Base-by-base conservation (phyloP, 2,113 vertebrate genomes). In the Riparia riparia region DNA sequence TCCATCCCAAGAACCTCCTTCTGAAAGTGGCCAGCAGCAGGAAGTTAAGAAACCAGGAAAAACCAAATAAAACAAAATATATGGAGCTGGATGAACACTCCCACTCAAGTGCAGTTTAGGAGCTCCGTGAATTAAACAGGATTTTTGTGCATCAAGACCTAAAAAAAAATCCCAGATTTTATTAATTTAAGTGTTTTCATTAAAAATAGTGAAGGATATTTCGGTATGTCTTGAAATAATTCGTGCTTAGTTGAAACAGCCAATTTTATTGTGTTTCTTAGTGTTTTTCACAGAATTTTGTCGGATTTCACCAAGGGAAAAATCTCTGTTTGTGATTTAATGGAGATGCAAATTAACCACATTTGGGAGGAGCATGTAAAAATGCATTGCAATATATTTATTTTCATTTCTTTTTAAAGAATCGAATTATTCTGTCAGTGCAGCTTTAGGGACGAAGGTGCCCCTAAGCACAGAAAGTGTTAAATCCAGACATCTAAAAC, bases 161-260 rank as follows among this genome's bases (percentile, higher is more conserved):
- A 11, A 50, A 86, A 50, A 50, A 42, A 5, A 4, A 0, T 0
- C 5, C 0, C 24, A 39, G 4, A 37, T 25, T 68, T 91, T 34
- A 29, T 39, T 28, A 2, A 51, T 44, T 58, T 1, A 10, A 49
- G 19, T 32, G 60, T 72, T 91, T 64, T 76, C 37, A 69, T 76
- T 71, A 42, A 71, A 86, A 91, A 20, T 18, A 28, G 2, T 15
- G 6, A 66, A 47, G n/a, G 34, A 3, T 68, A 20, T 56, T 90
- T 81, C 37, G 71, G 24, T 18, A 10, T 16, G 16, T 16, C 50
- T 81, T 84, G 51, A 57, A 71, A 61, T 26, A 12, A 5, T 45
- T 66, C 1, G 1, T 14, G 10, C 12, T 47, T 17, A 19, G 19
- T 21, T 25, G 32, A 78, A 89, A 58, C 18, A 32, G 17, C 1